phyloP scores from a whole-genome alignment of 2,888 invertebrate genomes.

The Temnothorax ravouxi region DNA sequence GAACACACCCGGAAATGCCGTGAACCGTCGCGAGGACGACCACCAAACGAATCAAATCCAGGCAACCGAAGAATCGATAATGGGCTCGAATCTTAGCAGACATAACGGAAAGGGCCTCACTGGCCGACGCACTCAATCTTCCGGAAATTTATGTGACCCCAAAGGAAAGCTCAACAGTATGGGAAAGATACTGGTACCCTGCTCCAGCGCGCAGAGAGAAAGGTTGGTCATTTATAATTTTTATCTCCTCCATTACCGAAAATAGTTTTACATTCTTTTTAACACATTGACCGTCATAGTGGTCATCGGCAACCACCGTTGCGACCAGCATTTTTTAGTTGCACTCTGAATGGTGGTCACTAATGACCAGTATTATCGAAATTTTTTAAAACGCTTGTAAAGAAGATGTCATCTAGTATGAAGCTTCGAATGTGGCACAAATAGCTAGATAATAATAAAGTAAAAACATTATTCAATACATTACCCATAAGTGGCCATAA shows the following conservation, averaged over 20 bases:
- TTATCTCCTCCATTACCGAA: neutral
- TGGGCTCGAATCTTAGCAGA: constrained; percentile 94
- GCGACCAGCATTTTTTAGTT: neutral
- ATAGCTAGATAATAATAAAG: neutral
- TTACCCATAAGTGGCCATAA: neutral
- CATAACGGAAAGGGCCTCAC: constrained; percentile 91
- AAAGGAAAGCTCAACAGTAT: constrained; percentile 83
- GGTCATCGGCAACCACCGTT: neutral
- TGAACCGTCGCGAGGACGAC: constrained; percentile 65
- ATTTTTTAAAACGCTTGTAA: neutral
- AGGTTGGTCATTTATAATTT: constrained; percentile 72
- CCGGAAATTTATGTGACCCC: constrained; percentile 91
- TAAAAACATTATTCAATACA: neutral
- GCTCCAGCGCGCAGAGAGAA: constrained; percentile 82
- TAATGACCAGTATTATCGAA: neutral
- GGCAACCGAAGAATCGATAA: constrained; percentile 83
- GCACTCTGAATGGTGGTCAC: neutral
- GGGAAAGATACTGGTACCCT: constrained; percentile 84
- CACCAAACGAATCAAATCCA: constrained; percentile 35
- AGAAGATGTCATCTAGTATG: neutral
- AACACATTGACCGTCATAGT: neutral
- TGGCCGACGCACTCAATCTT: constrained; percentile 91
- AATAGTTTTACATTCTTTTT: neutral
- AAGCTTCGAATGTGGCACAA: neutral
- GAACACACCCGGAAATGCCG: constrained; percentile 80